Percentiles rank a stretch among this genome's conserved stretches.
phyloP scores from a whole-genome alignment of 2,797 vertebrate genomes.

The Enteromius unitaeniatus region DNA sequence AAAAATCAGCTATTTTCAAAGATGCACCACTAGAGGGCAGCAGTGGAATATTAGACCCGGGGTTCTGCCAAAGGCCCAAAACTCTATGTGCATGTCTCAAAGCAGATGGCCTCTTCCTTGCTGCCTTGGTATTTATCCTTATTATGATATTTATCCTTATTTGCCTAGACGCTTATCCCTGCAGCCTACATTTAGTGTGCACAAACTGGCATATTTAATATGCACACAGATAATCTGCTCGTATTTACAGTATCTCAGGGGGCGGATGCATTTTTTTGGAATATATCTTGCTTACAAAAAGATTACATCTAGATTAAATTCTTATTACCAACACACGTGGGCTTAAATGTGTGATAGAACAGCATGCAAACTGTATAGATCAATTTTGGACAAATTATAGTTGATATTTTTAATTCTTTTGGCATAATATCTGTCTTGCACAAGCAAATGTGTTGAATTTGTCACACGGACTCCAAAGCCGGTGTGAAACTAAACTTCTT shows the following conservation, averaged over 20 bases:
- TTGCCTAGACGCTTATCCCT: neutral
- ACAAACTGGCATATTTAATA: slow-evolving; percentile 24
- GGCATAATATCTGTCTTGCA: neutral
- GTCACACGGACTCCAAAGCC: neutral
- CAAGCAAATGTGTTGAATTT: neutral
- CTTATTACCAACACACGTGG: neutral
- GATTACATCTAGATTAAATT: slow-evolving; percentile 28
- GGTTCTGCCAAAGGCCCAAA: neutral
- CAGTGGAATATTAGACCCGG: slow-evolving; percentile 4
- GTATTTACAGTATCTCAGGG: slow-evolving; percentile 3
- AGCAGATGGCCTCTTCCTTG: slow-evolving; percentile 12
- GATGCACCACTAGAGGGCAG: slow-evolving; percentile 48
- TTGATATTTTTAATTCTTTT: neutral
- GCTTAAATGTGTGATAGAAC: slow-evolving; percentile 17
- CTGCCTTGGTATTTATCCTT: slow-evolving; percentile 9
- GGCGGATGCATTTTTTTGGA: slow-evolving; percentile 12
- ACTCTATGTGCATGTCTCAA: neutral
- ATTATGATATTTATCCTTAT: slow-evolving; percentile 15
- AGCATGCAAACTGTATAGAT: neutral
- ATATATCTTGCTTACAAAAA: slow-evolving; percentile 12
- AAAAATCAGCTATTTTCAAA: neutral
- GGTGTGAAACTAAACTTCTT: slow-evolving; percentile 19
- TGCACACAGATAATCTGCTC: slow-evolving; percentile 6
- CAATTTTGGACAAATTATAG: neutral
- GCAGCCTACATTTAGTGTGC: neutral